These are phyloP conservation scores for Micronisus gabar DNA, from an alignment of 2,113 vertebrate genomes.

Conservation along the genomic window DNA sequence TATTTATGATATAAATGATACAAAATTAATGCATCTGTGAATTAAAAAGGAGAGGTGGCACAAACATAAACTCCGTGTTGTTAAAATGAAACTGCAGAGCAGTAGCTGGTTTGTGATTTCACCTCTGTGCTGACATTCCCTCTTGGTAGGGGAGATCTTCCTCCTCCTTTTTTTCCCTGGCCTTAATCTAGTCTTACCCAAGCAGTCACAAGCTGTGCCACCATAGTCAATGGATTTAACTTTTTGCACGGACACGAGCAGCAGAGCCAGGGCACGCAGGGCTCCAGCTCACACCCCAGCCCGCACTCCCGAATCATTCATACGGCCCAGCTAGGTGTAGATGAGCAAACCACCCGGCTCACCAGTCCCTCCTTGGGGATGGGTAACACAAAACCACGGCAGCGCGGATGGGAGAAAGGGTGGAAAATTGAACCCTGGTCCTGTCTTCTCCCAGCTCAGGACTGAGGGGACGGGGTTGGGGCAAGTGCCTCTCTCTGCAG, in stretches of 20 bases:
- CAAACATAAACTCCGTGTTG: not conserved
- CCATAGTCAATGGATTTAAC: not conserved
- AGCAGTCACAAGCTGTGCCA: not conserved
- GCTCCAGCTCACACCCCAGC: not conserved
- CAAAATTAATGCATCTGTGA: not conserved
- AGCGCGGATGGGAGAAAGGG: not conserved
- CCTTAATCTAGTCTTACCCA: not conserved
- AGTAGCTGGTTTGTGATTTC: not conserved
- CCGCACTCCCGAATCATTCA: fast-evolving
- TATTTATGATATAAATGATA: not conserved
- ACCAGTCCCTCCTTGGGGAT: not conserved
- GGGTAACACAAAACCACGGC: not conserved
- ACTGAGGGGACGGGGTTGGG: not conserved
- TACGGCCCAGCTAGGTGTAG: not conserved
- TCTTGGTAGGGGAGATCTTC: not conserved
- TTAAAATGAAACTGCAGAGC: not conserved
- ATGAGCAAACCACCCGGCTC: not conserved
- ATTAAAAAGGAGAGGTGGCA: constrained; percentile 1
- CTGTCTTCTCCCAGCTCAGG: not conserved
- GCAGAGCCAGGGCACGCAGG: not conserved
- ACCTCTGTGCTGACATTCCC: not conserved
- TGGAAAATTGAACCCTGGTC: not conserved
- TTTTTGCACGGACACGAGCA: not conserved
- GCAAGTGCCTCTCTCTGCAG: not conserved
- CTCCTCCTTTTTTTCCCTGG: not conserved